A percentile compares a stretch with the other conserved stretches of the same genome.
phyloP scores from a whole-genome alignment of 2,113 vertebrate genomes.

The Oncorhynchus nerka region DNA sequence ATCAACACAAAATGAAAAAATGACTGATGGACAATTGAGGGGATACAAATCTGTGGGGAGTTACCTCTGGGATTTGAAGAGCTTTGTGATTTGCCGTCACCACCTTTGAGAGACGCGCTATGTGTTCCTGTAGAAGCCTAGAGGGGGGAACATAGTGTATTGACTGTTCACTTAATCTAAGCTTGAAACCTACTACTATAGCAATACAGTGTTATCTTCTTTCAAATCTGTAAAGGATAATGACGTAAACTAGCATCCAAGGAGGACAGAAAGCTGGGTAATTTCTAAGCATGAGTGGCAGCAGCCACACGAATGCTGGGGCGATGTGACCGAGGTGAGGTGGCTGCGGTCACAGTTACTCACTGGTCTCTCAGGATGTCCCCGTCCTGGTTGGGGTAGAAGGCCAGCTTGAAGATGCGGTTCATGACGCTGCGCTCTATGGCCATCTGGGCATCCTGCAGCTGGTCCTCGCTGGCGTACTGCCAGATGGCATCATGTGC shows the following conservation, averaged over 20 bases:
- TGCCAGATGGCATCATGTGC: conserved; percentile 98
- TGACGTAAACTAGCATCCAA: neutral
- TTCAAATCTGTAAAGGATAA: neutral
- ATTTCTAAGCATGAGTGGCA: neutral
- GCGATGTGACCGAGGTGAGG: neutral
- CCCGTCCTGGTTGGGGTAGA: conserved; percentile 97
- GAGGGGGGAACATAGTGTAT: conserved; percentile 15
- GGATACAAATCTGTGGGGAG: too few relatives aligned
- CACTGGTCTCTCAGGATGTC: conserved; percentile 96
- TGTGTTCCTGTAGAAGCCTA: conserved; percentile 95
- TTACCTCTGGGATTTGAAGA: conserved; percentile 97
- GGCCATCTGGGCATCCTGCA: conserved; percentile 95
- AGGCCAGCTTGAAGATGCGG: conserved; percentile 97
- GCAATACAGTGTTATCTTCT: neutral
- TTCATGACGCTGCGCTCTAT: conserved; percentile 99
- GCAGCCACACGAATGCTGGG: too few relatives aligned
- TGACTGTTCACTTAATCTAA: too few relatives aligned
- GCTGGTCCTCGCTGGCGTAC: conserved; percentile 96
- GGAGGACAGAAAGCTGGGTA: neutral
- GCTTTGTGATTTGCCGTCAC: conserved; percentile 98
- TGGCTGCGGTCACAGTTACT: conserved; percentile 37
- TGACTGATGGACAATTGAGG: neutral
- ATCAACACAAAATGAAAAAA: neutral
- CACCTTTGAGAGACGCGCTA: conserved; percentile 93
- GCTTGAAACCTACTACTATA: neutral